A percentile compares a stretch with the other conserved stretches of the same genome.
phyloP scores from a whole-genome alignment of 23 tunicate genomes.

The Ascidia mentula region DNA sequence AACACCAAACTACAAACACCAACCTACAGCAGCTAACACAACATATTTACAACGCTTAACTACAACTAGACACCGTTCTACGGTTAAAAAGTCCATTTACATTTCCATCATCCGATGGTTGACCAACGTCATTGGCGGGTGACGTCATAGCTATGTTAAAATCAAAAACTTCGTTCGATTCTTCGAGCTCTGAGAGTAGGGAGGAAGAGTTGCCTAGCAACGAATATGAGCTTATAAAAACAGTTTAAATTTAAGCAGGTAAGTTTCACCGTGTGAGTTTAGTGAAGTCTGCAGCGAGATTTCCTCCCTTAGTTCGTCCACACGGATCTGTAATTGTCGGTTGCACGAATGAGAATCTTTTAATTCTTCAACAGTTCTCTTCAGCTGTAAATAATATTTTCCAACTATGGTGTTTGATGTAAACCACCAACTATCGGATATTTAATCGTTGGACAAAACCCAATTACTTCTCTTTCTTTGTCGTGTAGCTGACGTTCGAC shows the following conservation, averaged over 20 bases:
- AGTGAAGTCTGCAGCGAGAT: constrained; percentile 48
- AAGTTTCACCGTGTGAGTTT: constrained; percentile 31
- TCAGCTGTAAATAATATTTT: too few species aligned
- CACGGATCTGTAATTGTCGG: constrained; percentile 47
- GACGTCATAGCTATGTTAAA: constrained; percentile 14
- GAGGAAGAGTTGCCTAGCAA: constrained; percentile 44
- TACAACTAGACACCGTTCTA: too few species aligned
- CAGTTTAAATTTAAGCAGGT: not conserved
- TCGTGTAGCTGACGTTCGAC: constrained; percentile 64
- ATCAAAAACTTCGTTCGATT: constrained; percentile 23
- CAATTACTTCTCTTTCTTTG: constrained; percentile 56
- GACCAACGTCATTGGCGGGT: not conserved
- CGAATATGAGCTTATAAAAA: not conserved
- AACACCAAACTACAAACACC: too few species aligned
- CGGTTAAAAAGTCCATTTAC: too few species aligned
- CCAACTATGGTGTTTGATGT: too few species aligned
- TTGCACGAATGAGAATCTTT: constrained; percentile 41
- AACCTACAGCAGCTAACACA: too few species aligned
- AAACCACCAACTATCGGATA: too few species aligned
- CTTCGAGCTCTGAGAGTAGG: constrained; percentile 52
- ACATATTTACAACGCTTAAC: too few species aligned
- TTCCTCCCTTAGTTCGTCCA: constrained; percentile 64
- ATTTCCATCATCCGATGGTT: too few species aligned
- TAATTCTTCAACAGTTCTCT: constrained; percentile 33
- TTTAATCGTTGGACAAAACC: too few species aligned